These are phyloP conservation scores for Polypedilum vanderplanki DNA, from an alignment of 1,140 invertebrate genomes.

Conservation along the genomic window DNA sequence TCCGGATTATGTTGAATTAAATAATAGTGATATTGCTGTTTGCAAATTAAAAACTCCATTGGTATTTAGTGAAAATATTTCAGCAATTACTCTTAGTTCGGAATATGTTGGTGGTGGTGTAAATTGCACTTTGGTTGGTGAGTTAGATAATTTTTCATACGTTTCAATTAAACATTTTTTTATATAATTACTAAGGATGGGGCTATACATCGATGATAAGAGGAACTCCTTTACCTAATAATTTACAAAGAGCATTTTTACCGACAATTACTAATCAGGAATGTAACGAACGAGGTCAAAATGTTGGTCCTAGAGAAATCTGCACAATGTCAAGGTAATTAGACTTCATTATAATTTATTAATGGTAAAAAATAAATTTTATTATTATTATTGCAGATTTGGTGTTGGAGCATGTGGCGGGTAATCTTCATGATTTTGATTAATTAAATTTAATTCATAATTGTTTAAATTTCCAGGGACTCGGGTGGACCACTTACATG, in stretches of 20 bases:
- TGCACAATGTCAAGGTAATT: constrained; percentile 22
- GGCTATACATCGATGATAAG: constrained; percentile 36
- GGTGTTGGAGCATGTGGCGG: constrained; percentile 24
- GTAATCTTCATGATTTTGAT: not conserved
- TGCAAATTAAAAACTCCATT: constrained; percentile 37
- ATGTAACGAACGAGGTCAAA: constrained; percentile 10
- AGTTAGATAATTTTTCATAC: constrained; percentile 30
- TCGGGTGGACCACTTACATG: constrained; percentile 60
- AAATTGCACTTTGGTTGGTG: constrained; percentile 32
- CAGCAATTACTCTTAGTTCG: constrained; percentile 35
- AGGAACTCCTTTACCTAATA: not conserved
- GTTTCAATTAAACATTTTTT: constrained; percentile 32
- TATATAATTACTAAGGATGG: constrained; percentile 39
- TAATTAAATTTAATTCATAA: not conserved
- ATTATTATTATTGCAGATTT: not conserved
- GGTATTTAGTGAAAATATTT: constrained; percentile 33
- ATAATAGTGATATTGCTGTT: constrained; percentile 38
- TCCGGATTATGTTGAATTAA: constrained; percentile 35
- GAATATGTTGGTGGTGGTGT: constrained; percentile 31
- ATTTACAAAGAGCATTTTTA: constrained; percentile 1
- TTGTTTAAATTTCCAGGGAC: constrained; percentile 45
- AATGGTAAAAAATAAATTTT: not conserved
- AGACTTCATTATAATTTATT: not conserved
- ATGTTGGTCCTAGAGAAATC: constrained; percentile 24
- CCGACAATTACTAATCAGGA: constrained; percentile 26